Base-by-base conservation (phyloP, 2,797 vertebrate species). In the Ctenosaura bakeri region DNA sequence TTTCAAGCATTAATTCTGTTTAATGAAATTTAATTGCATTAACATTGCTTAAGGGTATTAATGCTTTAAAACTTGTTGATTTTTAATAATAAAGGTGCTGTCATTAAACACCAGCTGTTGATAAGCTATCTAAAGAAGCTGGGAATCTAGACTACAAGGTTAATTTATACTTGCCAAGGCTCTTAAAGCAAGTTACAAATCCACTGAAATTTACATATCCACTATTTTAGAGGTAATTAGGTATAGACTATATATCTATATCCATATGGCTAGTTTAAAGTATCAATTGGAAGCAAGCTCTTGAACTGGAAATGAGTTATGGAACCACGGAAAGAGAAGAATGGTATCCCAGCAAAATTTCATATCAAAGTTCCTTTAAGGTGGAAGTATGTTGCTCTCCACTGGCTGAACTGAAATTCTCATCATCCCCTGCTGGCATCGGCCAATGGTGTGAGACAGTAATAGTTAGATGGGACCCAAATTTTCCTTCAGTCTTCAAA, bases 131-230 rank as follows among this genome's bases (percentile, higher is more conserved):
- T 94, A 80, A 80, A 85, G 88, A 96, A 94, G 71, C 79, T 52
- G 0, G 38, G 89, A 94, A 92, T 95, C 94, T 91, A 86, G 93
- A 96, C 91, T 95, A 94, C 94, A 96, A 96, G 86, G 92, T 90
- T 94, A 96, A 96, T 94, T 97, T 95, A 92, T 95, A 94, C 88
- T 94, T 97, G 92, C 90, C 93, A 96, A 95, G 95, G 94, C 92
- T 89, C 91, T 95, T 83, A 85, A 76, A 94, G 94, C 92, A 97
- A 96, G 96, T 93, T 95, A 86, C 54, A 83, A 94, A 86, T 95
- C 82, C 71, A 24, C 85, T 92, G 82, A 95, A 90, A 96, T 95
- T 89, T 96, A 91, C 96, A 94, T 94, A 95, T 95, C 95, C 93
- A 94, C 92, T 94, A 91, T 94, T 95, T 91, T 64, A 95, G 90